Base-by-base conservation (phyloP, 1,140 invertebrate species). In the Atta cephalotes region DNA sequence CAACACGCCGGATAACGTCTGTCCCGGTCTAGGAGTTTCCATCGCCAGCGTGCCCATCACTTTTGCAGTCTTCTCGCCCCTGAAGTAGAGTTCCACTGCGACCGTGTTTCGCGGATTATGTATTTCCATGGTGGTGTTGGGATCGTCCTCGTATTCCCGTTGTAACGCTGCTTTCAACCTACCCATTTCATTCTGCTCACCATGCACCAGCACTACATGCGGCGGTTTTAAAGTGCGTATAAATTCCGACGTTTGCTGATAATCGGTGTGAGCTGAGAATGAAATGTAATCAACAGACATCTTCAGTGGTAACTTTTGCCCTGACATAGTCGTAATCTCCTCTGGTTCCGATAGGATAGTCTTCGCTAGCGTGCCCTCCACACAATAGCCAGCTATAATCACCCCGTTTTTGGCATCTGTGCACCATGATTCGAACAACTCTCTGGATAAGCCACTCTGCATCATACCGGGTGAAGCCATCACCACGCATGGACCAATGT, bases 381-480 rank as follows among this genome's bases (percentile, higher is more conserved):
- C 99, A 95, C 99, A 99, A 94, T 99, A 99, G 92, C 99, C 99
- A 85, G 99, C 99, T 92, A 99, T 99, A 71, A 99, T 99, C 51
- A 99, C 98, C 1, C 99, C 99, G 95, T 99, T 99, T 93, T 99
- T 99, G 3, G 98, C 96, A 95, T 99, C 99, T 0, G 98, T 98
- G 94, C 99, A 99, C 99, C 99, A 99, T 2, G 97, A 98, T 95
- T 99, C 99, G 96, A 99, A 99, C 5, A 99, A 96, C 95, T 99
- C 99, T 51, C 99, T 95, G 0, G 99, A 99, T 1, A 99, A 95
- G 0, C 99, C 99, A 92, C 98, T 99, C 95, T 99, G 99, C 98
- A 99, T 99, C 99, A 99, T 99, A 94, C 99, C 99, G 3, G 99
- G 99, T 0, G 98, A 99, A 0, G 99, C 99, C 98, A 99, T 98